Evolutionary conservation across 2,113 vertebrate species (phyloP).

Genomic region (Pseudonaja textilis): DNA sequence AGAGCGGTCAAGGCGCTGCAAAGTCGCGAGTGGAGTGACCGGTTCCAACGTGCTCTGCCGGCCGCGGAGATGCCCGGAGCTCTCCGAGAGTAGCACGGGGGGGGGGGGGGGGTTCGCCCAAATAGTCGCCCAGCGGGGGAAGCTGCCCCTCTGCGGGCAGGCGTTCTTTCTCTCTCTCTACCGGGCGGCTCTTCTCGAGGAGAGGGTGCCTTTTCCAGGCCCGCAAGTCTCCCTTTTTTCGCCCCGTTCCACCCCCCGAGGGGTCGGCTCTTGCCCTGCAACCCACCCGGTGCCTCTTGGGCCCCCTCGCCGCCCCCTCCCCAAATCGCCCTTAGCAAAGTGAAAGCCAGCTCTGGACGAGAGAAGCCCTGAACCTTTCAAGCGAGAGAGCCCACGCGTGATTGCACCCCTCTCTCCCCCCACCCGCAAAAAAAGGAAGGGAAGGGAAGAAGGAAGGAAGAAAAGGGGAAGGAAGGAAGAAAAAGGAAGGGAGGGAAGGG

Average conservation of each 20-base stretch:
- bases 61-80: background rate
- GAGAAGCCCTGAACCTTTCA: background rate
- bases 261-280: background rate
- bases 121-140: no score
- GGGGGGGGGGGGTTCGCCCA: no score
- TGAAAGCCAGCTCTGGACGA: background rate
- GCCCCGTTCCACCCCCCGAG: background rate
- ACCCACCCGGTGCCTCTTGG: background rate
- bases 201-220: background rate
- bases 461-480: no score
- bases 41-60: no score
- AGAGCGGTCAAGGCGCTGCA: background rate
- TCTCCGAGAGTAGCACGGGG: no score
- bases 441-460: no score
- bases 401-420: background rate
- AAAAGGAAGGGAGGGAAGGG: no score
- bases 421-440: no score
- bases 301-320: no score
- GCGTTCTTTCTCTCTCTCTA: no score
- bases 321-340: background rate
- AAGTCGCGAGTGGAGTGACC: background rate
- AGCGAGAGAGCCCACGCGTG: background rate
- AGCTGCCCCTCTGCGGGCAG: no score
- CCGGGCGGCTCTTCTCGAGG: no score
- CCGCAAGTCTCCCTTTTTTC: background rate